Conservation (phyloP, 2,888 invertebrate genomes). For the Caenorhabditis panamensis region DNA sequence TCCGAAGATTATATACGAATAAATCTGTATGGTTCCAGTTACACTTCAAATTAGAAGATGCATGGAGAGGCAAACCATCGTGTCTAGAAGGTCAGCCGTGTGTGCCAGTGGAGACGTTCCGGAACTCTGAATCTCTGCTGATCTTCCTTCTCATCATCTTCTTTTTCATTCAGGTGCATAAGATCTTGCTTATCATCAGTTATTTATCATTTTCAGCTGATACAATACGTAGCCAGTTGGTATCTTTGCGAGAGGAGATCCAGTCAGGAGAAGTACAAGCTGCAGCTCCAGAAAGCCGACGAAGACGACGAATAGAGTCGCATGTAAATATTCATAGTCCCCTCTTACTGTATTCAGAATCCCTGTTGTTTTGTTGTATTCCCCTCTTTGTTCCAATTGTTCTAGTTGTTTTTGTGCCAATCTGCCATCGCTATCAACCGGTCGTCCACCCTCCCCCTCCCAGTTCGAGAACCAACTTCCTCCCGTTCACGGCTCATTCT, state of each 20-base stretch:
- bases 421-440: constrained; percentile 41
- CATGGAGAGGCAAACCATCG: constrained; percentile 41
- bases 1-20: too few species aligned
- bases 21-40: constrained; percentile 29
- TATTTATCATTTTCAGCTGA: constrained; percentile 30
- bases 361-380: constrained; percentile 8
- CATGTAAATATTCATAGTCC: constrained; percentile 1
- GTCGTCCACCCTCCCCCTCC: constrained; percentile 13
- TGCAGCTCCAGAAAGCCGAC: constrained; percentile 58
- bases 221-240: constrained; percentile 50
- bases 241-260: constrained; percentile 61
- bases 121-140: constrained; percentile 49
- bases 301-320: constrained; percentile 55
- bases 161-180: constrained; percentile 44
- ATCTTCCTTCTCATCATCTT: constrained; percentile 47
- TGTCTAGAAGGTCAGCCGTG: constrained; percentile 40
- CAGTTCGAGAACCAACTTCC: constrained; percentile 43
- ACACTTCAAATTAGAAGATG: constrained; percentile 49
- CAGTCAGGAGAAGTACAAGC: constrained; percentile 56
- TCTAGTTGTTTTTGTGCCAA: constrained; percentile 54
- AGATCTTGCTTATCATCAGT: too few species aligned
- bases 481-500: constrained; percentile 22
- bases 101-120: constrained; percentile 46
- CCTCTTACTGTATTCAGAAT: constrained; percentile 8
- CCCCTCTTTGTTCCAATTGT: constrained; percentile 12